Percentiles rank a stretch among this genome's conserved stretches.
phyloP scores from a whole-genome alignment of 2,113 vertebrate species.

The Lathamus discolor region DNA sequence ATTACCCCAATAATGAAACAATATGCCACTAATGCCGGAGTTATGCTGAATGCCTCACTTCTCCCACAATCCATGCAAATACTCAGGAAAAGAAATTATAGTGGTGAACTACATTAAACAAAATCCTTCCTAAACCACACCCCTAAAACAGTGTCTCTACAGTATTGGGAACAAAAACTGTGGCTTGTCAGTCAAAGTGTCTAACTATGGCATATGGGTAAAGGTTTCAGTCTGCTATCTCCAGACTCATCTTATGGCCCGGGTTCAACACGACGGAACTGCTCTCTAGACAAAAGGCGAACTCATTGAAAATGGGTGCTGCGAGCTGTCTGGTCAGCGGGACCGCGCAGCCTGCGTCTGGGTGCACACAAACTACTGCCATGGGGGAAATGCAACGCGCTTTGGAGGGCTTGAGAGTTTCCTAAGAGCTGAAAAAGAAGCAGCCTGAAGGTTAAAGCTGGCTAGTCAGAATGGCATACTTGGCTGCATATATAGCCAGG shows the following conservation, averaged over 20 bases:
- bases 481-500: slow-evolving; percentile 88
- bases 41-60: slow-evolving; percentile 46
- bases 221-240: slow-evolving; percentile 80
- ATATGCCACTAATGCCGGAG: slow-evolving; percentile 57
- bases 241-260: slow-evolving; percentile 79
- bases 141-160: slow-evolving; percentile 49
- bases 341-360: slow-evolving; percentile 75
- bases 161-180: slow-evolving; percentile 67
- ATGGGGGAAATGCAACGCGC: slow-evolving; percentile 69
- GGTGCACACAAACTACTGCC: slow-evolving; percentile 81
- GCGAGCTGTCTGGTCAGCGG: slow-evolving; percentile 79
- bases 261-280: slow-evolving; percentile 74
- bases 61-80: slow-evolving; percentile 53
- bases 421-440: slow-evolving; percentile 82
- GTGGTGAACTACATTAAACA: slow-evolving; percentile 64
- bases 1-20: slow-evolving; percentile 63
- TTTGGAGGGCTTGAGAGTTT: slow-evolving; percentile 80
- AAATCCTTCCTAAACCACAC: slow-evolving; percentile 66
- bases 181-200: slow-evolving; percentile 75
- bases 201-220: slow-evolving; percentile 79
- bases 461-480: slow-evolving; percentile 87
- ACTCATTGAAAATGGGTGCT: slow-evolving; percentile 79
- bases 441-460: slow-evolving; percentile 85
- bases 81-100: slow-evolving; percentile 32
- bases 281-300: slow-evolving; percentile 77